Evolutionary conservation across 2,113 vertebrate genomes (phyloP), one percentile per base, ranked within the genome.

Genomic region (Herpetotheres cachinnans): DNA sequence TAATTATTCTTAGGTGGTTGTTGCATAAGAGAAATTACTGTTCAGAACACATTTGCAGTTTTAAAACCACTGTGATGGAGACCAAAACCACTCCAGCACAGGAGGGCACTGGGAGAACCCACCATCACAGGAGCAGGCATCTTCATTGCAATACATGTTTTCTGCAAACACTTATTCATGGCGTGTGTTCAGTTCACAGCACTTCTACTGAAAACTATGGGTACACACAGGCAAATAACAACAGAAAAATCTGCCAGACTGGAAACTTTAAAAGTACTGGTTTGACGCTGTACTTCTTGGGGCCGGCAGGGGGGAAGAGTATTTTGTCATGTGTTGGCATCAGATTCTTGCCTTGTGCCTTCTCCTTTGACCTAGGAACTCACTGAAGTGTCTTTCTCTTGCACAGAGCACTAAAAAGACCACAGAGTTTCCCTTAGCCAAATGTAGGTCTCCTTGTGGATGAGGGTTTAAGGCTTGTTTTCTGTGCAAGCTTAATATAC

Each of bases 91-190:
- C 27, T 17, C 44, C 22, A 59, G 70, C 21, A 46, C 6, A 66
- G 15, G 18, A 40, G 2, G 13, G 55, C 40, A 4, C 16, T 25
- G 20, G 29, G 97, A 38, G 98, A 98, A 96, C 97, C 97, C 1
- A 15, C 98, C 49, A 96, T 98, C 90, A 95, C 98, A 8, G 98
- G 98, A 8, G 79, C 98, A 9, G 98, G 98, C 3, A 98, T 98
- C 97, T 98, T 98, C 82, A 96, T 98, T 13, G 98, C 98, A 40
- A 97, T 98, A 94, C 97, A 97, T 93, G 78, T 98, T 70, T 98
- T 98, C 97, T 98, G 98, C 82, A 98, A 98, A 96, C 98, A 98
- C 17, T 94, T 98, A 42, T 89, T 97, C 71, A 82, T 97, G 32
- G 97, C 97, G 6, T 98, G 97, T 98, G 96, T 98, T 73, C 98